Evolutionary conservation across 2,888 invertebrate species (phyloP), one percentile per base, ranked within the genome.

Genomic region (Morpho helenor): DNA sequence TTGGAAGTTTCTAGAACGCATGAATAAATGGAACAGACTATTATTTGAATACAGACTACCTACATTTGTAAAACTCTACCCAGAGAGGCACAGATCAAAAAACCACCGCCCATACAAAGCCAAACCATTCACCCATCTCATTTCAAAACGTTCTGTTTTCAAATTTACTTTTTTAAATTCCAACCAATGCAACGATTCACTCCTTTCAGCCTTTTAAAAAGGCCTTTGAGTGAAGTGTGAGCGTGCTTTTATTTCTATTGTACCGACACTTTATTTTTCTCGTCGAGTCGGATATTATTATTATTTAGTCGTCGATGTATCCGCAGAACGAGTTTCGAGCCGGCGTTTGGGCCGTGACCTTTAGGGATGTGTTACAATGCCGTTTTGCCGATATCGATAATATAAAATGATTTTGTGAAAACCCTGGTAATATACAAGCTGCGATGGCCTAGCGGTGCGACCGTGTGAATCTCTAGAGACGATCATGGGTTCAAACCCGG

Each of bases 321-420:
- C 80, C 74, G 77, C 73, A 77, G 79, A 87, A 88, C 87, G 77
- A 79, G 88, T 88, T 82, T 67, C 69, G 73, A 76, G 76, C 69
- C 77, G 76, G 75, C 79, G 81, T 80, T 81, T 87, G 77, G 84
- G 85, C 87, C 87, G 84, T 88, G 88, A 89, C 88, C 88, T 86
- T 86, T 85, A 77, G 82, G 62, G 82, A 61, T 66, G 84, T 44
- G 68, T 49, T 45, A 43, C 49, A 16, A 7, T 40, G 39, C 57
- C 41, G 53, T 65, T 58, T 58, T 70, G 65, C 63, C 66, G 71
- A 69, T 59, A 40, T 49, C 55, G 49, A 55, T 22, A n/a, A 44
- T 16, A 40, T 7, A 22, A 42, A 39, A 39, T 39, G n/a, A 1
- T n/a, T 39, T 16, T 16, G 16, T 16, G 16, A 16, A 16, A 1